Percentiles rank a stretch among this genome's conserved stretches.
phyloP scores from a whole-genome alignment of 1,140 invertebrate genomes.

The Macrotrachela quadricornifera region DNA sequence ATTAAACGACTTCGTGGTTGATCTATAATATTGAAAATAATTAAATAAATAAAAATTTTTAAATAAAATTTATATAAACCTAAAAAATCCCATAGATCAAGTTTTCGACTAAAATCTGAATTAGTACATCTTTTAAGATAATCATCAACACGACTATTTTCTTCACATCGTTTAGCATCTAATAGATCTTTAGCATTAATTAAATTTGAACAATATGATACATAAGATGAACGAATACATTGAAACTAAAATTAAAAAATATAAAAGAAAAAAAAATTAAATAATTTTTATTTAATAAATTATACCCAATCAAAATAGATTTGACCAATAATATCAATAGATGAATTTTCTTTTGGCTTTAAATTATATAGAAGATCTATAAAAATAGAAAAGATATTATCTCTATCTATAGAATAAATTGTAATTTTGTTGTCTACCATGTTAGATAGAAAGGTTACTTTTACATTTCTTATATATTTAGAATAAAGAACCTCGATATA shows the following conservation, averaged over 20 bases:
- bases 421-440: no score
- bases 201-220: constrained; percentile 35
- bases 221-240: constrained; percentile 17
- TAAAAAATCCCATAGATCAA: constrained; percentile 33
- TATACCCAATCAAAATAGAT: background rate
- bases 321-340: background rate
- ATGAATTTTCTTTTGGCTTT: background rate
- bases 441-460: no score
- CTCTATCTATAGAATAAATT: no score
- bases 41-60: no score
- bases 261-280: no score
- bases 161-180: constrained; percentile 33
- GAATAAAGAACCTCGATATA: no score
- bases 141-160: constrained; percentile 30
- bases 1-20: constrained; percentile 34
- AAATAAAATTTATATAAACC: constrained; percentile 12
- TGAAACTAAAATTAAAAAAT: no score
- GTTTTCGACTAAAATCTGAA: constrained; percentile 32
- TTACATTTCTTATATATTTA: no score
- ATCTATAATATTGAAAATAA: constrained; percentile 23
- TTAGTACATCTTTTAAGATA: constrained; percentile 35
- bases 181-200: constrained; percentile 34
- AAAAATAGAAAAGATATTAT: no score
- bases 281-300: no score
- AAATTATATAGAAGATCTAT: no score